Evolutionary conservation across 2,888 invertebrate species (phyloP), one percentile per base, ranked within the genome.

Genomic region (Gnatocerus cornutus): DNA sequence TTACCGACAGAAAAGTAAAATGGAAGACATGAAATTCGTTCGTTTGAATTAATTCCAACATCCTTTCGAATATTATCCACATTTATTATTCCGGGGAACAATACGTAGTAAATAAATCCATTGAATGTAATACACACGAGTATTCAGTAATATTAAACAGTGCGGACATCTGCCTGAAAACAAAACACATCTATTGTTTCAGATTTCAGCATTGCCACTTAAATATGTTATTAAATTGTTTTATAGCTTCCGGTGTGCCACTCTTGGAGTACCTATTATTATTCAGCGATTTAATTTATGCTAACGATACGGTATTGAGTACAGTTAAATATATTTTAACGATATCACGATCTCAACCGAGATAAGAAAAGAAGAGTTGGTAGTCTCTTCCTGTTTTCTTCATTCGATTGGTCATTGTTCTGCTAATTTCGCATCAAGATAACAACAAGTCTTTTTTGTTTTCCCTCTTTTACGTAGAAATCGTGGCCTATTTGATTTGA

Each of bases 161-260:
- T 75, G 76, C 79, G 80, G 80, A 80, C 81, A 81, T 81, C 81
- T 81, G 82, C 82, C 76, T 76, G 78, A 79, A 79, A 83, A 81
- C 80, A 82, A 82, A 81, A 80, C 77, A 77, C 73, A 73, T 76
- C 82, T 78, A 84, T 84, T 84, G 84, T 84, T 83, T 81, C 77
- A 80, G 78, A 82, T 83, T 83, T 82, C 83, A 82, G 78, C 83
- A 81, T 78, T 79, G 76, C 80, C 81, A 81, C 82, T 84, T 82
- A 82, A 83, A 84, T 84, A 83, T 83, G 83, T 84, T 84, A 84
- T 84, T 84, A 84, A 84, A 83, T 83, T 84, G 84, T 81, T 84
- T 84, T 84, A 84, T 83, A 78, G 81, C 81, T 84, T 84, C 84
- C 84, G 82, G 80, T 78, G 71, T 77, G 76, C 75, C 75, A 78